Evolutionary conservation across 1,140 invertebrate species (phyloP).

Genomic region (Pseudomyrmex pallidus): DNA sequence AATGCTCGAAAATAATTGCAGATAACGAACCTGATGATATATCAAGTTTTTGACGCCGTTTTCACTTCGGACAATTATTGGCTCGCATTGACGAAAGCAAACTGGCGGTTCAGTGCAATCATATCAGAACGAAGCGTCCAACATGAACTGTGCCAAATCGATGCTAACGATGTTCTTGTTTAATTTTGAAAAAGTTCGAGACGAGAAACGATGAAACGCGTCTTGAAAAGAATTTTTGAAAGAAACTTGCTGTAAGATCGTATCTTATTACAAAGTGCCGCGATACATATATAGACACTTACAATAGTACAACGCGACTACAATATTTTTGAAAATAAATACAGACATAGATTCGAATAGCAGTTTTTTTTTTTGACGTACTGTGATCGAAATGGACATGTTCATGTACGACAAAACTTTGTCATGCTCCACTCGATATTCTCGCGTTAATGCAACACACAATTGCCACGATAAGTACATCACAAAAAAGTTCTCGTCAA

Average conservation of each 20-base stretch:
- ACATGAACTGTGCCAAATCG: slow-evolving; percentile 73
- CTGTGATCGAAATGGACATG: slow-evolving; percentile 46
- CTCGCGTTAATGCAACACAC: background rate
- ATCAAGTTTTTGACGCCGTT: slow-evolving; percentile 1
- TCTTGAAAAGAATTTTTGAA: background rate
- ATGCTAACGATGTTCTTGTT: slow-evolving; percentile 51
- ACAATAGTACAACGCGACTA: background rate
- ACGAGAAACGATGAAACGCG: background rate
- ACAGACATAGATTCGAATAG: slow-evolving; percentile 17
- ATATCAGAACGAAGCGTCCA: slow-evolving; percentile 67
- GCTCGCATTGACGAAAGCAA: background rate
- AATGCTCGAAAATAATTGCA: slow-evolving; percentile 55
- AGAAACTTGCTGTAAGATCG: slow-evolving; percentile 12
- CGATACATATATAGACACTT: background rate
- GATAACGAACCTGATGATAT: slow-evolving; percentile 44
- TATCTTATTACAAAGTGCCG: slow-evolving; percentile 6
- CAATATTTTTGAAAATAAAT: slow-evolving; percentile 31
- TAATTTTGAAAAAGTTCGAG: slow-evolving; percentile 2
- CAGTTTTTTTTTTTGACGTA: slow-evolving; percentile 30
- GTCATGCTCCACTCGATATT: slow-evolving; percentile 21
- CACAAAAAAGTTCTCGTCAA: slow-evolving; percentile 30
- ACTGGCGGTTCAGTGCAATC: slow-evolving; percentile 57
- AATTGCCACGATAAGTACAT: slow-evolving; percentile 18
- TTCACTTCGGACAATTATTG: slow-evolving; percentile 31
- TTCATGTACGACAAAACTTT: slow-evolving; percentile 30